These are phyloP conservation scores for Mystacides longicornis DNA, from an alignment of 2,888 invertebrate genomes.

Conservation along the genomic window DNA sequence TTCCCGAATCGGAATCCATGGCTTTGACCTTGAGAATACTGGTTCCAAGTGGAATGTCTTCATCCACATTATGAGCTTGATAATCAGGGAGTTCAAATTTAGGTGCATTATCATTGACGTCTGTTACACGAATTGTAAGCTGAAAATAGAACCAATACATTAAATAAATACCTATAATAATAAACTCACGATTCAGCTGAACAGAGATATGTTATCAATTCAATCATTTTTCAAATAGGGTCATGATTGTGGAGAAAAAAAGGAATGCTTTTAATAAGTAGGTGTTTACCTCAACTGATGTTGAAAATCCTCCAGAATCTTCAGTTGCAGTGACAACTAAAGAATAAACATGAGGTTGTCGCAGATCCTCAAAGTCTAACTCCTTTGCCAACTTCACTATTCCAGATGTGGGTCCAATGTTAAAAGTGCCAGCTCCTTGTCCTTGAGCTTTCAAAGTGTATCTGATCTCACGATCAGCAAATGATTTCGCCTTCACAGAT, in stretches of 20 bases:
- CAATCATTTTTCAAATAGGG: too few relatives aligned
- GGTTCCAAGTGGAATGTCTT: conserved; percentile 87
- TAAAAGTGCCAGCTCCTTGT: conserved; percentile 91
- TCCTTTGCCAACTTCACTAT: conserved; percentile 93
- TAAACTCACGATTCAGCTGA: too few relatives aligned
- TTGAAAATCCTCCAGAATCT: conserved; percentile 95
- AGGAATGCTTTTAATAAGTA: too few relatives aligned
- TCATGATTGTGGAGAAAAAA: too few relatives aligned
- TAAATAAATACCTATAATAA: too few relatives aligned
- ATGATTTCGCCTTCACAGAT: conserved; percentile 94
- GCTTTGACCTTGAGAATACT: conserved; percentile 93
- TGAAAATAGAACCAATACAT: conserved; percentile 36
- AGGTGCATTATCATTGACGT: conserved; percentile 96
- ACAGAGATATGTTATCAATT: too few relatives aligned
- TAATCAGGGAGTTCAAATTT: conserved; percentile 95
- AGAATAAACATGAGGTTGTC: conserved; percentile 90
- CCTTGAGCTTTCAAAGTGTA: conserved; percentile 92
- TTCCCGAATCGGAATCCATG: conserved; percentile 90
- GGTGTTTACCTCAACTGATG: conserved; percentile 85
- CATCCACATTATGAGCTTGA: conserved; percentile 93
- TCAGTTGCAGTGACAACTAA: conserved; percentile 91
- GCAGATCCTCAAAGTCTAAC: conserved; percentile 92
- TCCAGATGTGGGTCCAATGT: conserved; percentile 89
- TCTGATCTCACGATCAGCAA: conserved; percentile 93
- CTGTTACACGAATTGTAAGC: conserved; percentile 89